phyloP scores from a whole-genome alignment of 2,888 invertebrate genomes.

The Calliopum simillimum region DNA sequence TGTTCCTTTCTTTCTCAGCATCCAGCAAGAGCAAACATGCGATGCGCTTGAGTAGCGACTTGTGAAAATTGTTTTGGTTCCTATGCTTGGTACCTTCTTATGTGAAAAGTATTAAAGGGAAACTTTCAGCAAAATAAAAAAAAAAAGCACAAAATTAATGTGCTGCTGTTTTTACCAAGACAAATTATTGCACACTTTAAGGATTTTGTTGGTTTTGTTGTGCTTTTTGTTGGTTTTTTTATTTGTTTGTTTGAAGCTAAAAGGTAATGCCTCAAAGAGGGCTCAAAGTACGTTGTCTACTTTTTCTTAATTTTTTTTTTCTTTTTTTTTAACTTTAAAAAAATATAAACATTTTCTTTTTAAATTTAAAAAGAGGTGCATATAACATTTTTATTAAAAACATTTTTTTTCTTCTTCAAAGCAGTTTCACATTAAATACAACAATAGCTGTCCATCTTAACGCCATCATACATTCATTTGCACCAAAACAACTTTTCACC shows the following conservation, averaged over 20 bases:
- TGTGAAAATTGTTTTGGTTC: no score
- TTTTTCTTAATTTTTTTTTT: background rate
- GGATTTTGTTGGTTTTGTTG: background rate
- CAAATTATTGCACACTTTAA: slow-evolving; percentile 53
- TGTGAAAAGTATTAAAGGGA: no score
- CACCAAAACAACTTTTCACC: background rate
- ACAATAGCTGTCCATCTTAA: no score
- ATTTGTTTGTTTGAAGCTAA: background rate
- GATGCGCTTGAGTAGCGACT: background rate
- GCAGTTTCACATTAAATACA: no score
- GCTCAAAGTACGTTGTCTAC: background rate
- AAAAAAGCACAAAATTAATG: slow-evolving; percentile 46
- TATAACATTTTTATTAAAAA: no score
- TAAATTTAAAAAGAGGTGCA: background rate
- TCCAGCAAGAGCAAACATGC: background rate
- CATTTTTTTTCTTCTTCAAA: no score
- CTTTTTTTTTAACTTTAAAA: no score
- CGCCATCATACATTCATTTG: background rate
- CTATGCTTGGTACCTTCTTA: no score
- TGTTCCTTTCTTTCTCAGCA: background rate
- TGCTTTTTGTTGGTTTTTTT: background rate
- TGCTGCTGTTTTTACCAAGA: slow-evolving; percentile 47
- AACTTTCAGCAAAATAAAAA: no score
- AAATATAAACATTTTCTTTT: slow-evolving; percentile 1
- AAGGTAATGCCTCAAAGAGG: background rate